These are phyloP conservation scores for Pomacea canaliculata DNA, from an alignment of 2,888 invertebrate species.

Conservation along the genomic window DNA sequence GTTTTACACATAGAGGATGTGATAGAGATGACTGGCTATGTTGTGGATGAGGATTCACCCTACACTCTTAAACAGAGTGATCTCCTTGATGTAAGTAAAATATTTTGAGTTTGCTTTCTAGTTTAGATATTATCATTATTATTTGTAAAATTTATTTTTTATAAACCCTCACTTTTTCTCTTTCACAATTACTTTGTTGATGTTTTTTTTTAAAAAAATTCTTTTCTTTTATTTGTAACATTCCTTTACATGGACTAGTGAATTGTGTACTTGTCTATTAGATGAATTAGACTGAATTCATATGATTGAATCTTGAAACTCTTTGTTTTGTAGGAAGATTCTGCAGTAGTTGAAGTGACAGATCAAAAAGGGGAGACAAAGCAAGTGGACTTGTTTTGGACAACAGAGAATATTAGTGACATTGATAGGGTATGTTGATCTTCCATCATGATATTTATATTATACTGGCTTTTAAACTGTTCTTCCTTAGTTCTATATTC, in stretches of 20 bases:
- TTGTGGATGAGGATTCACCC: conserved; percentile 63
- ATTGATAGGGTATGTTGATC: conserved; percentile 50
- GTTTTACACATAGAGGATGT: conserved; percentile 62
- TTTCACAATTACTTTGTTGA: too few relatives aligned
- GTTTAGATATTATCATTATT: background rate
- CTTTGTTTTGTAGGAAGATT: conserved; percentile 48
- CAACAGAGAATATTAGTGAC: conserved; percentile 55
- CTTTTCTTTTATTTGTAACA: too few relatives aligned
- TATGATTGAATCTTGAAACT: too few relatives aligned
- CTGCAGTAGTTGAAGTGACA: conserved; percentile 52
- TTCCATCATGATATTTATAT: background rate
- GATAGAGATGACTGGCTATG: conserved; percentile 56
- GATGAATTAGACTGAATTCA: too few relatives aligned
- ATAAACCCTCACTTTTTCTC: background rate
- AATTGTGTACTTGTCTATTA: too few relatives aligned
- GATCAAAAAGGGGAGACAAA: conserved; percentile 56
- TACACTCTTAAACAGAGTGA: conserved; percentile 55
- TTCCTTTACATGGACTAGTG: too few relatives aligned
- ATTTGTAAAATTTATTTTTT: too few relatives aligned
- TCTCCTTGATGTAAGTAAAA: conserved; percentile 43
- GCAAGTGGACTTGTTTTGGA: conserved; percentile 56
- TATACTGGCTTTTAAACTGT: too few relatives aligned
- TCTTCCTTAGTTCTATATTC: too few relatives aligned
- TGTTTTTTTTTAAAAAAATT: too few relatives aligned
- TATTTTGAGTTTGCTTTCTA: conserved; percentile 9